Percentiles rank a stretch among this genome's conserved stretches.
Evolutionary conservation across 2,797 vertebrate species (phyloP).

Genomic region (Glossophaga mutica): DNA sequence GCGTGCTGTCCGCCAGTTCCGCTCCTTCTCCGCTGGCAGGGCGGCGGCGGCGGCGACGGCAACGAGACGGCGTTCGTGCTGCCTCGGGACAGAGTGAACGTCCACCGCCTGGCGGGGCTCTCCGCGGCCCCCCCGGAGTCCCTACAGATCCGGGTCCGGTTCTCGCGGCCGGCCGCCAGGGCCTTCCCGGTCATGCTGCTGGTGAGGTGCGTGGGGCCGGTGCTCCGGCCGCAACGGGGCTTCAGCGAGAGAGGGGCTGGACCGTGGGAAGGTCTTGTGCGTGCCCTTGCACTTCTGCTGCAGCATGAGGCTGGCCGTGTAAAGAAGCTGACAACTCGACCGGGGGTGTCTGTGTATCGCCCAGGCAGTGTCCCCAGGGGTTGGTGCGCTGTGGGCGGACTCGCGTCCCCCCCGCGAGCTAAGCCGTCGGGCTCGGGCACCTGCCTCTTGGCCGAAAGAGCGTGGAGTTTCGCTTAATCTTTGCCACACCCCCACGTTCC

Average conservation of each 20-base stretch:
- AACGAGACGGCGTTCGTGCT: constrained; percentile 68
- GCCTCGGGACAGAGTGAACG: constrained; percentile 75
- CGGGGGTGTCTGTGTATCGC: too few species aligned
- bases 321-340: background rate
- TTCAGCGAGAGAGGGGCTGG: fast-evolving
- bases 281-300: background rate
- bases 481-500: background rate
- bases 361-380: too few species aligned
- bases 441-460: background rate
- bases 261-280: background rate
- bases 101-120: constrained; percentile 84
- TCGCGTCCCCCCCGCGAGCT: background rate
- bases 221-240: fast-evolving
- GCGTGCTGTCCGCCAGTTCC: too few species aligned
- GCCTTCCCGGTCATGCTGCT: constrained; percentile 87
- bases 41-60: background rate
- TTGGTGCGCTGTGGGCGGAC: too few species aligned
- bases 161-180: constrained; percentile 67
- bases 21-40: constrained; percentile 56
- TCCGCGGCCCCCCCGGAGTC: constrained; percentile 78
- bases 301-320: background rate
- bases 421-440: background rate
- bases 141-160: constrained; percentile 82
- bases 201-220: constrained; percentile 81
- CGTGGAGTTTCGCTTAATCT: background rate